Conservation (phyloP, 2,113 vertebrate species). For the Porphyrio hochstetteri region DNA sequence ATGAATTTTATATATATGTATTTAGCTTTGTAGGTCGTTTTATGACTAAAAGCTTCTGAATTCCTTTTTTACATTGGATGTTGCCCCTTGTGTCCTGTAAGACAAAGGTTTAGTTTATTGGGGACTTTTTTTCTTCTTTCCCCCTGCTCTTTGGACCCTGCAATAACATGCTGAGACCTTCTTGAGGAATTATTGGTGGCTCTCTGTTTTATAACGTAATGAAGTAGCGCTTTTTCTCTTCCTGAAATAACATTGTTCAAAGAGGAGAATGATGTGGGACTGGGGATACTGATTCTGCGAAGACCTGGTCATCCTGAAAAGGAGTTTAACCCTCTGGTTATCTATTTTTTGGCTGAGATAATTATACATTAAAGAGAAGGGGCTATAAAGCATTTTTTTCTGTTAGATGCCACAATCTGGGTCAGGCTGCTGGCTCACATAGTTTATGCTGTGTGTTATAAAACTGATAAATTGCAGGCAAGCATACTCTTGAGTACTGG, state of each 20-base stretch:
- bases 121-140: no score
- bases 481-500: not conserved
- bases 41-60: not conserved
- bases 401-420: not conserved
- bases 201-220: not conserved
- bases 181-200: not conserved
- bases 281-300: not conserved
- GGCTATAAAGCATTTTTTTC: not conserved
- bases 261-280: not conserved
- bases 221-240: not conserved
- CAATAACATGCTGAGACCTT: not conserved
- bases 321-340: not conserved
- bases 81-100: not conserved
- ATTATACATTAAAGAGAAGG: not conserved
- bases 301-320: not conserved
- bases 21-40: not conserved
- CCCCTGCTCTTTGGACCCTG: not conserved
- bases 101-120: not conserved
- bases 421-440: not conserved
- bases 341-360: not conserved
- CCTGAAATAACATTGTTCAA: not conserved
- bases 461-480: not conserved
- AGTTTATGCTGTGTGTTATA: not conserved
- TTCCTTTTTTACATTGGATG: not conserved
- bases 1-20: no score